Conservation (phyloP, 2,113 vertebrate genomes). For the Tringa solitaria region DNA sequence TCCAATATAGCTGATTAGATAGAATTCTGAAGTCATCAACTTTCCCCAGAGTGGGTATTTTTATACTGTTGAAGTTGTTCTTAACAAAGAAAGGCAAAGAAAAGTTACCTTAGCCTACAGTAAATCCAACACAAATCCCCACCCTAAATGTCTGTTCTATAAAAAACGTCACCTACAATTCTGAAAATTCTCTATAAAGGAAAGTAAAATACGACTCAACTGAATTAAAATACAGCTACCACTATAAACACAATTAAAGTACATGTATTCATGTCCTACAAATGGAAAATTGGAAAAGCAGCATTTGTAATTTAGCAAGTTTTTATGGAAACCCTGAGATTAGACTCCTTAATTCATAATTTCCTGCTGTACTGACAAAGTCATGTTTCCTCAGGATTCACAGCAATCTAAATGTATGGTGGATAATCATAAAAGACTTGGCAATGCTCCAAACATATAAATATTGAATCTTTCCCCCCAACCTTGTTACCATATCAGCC, state of each 20-base stretch:
- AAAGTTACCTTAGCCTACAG: not conserved
- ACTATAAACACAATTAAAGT: not conserved
- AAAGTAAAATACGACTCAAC: not conserved
- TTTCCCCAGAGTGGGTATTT: not conserved
- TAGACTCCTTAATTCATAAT: not conserved
- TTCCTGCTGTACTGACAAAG: not conserved
- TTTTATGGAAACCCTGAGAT: not conserved
- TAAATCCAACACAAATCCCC: conserved; percentile 4
- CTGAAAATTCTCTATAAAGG: not conserved
- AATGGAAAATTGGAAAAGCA: not conserved
- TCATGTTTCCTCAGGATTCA: not conserved
- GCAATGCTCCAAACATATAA: not conserved
- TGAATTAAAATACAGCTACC: not conserved
- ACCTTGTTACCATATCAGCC: not conserved
- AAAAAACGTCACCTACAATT: not conserved
- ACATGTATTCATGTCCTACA: not conserved
- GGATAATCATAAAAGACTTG: not conserved
- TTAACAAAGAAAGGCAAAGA: not conserved
- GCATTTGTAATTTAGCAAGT: not conserved
- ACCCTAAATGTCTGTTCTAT: not conserved
- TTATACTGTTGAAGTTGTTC: not conserved
- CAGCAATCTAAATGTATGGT: not conserved
- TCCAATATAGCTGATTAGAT: not conserved
- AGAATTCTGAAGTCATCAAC: not conserved
- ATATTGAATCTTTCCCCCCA: not conserved